These are phyloP conservation scores for Listronotus oregonensis DNA, from an alignment of 1,140 invertebrate genomes.

Conservation along the genomic window DNA sequence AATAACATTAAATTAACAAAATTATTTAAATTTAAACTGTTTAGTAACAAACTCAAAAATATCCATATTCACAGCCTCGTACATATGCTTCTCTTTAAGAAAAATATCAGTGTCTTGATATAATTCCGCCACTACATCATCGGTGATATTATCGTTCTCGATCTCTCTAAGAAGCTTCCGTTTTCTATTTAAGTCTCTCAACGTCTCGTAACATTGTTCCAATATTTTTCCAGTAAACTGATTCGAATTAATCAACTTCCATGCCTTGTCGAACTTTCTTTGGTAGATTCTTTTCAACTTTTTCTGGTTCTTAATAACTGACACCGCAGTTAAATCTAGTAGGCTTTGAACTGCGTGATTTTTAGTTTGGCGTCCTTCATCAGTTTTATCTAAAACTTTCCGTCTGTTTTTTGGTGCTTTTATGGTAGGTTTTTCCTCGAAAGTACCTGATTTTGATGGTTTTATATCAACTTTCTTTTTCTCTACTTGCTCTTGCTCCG, in stretches of 20 bases:
- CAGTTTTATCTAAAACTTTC: constrained; percentile 2
- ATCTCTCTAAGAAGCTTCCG: constrained; percentile 45
- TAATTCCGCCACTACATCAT: constrained; percentile 40
- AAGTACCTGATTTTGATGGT: neutral
- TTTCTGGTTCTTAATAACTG: constrained; percentile 40
- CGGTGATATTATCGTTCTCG: constrained; percentile 44
- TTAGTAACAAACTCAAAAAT: constrained; percentile 29
- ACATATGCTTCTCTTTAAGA: constrained; percentile 40
- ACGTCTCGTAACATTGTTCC: constrained; percentile 40
- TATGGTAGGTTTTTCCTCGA: neutral
- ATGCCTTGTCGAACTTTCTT: constrained; percentile 41
- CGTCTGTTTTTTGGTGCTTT: constrained; percentile 1
- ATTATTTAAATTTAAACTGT: constrained; percentile 7
- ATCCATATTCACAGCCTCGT: constrained; percentile 39
- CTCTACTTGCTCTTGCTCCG: neutral
- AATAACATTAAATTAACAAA: neutral
- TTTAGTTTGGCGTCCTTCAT: constrained; percentile 20
- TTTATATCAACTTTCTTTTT: neutral
- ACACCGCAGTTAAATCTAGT: constrained; percentile 43
- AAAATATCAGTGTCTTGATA: constrained; percentile 46
- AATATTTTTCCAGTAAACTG: constrained; percentile 24
- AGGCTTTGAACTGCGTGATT: constrained; percentile 23
- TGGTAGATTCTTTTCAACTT: constrained; percentile 39
- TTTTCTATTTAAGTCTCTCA: constrained; percentile 50
- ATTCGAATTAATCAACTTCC: constrained; percentile 43